Conservation (phyloP, 2,888 invertebrate species). For the Volucella zonaria region DNA sequence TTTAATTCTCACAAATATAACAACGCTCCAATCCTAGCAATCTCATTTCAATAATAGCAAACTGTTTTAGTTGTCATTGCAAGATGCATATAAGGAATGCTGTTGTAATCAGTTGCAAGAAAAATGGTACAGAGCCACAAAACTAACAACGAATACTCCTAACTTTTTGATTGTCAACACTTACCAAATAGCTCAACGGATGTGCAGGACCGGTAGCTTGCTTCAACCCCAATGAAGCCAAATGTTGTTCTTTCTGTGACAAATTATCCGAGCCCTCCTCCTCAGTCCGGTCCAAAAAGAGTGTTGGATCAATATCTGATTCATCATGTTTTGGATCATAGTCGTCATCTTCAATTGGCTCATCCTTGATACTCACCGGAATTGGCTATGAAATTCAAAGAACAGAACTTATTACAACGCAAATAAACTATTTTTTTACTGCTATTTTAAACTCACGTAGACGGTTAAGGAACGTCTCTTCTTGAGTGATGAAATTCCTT, state of each 20-base stretch:
- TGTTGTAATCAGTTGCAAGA: too few species aligned
- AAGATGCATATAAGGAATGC: too few species aligned
- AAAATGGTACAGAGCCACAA: too few species aligned
- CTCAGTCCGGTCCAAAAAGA: constrained; percentile 81
- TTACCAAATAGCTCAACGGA: constrained; percentile 64
- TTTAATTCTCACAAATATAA: too few species aligned
- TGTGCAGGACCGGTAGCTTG: constrained; percentile 58
- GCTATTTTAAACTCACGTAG: constrained; percentile 80
- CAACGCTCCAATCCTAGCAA: too few species aligned
- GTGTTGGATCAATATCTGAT: constrained; percentile 81
- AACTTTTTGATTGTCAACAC: not conserved
- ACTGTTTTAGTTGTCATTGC: too few species aligned
- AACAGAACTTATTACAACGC: constrained; percentile 26
- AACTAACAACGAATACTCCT: too few species aligned
- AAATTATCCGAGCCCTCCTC: constrained; percentile 80
- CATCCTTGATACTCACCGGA: constrained; percentile 81
- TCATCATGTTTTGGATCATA: constrained; percentile 79
- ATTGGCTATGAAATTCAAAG: constrained; percentile 77
- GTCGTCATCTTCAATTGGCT: constrained; percentile 81
- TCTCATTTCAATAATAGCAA: too few species aligned
- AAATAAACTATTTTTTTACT: constrained; percentile 56
- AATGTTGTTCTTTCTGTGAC: constrained; percentile 76
- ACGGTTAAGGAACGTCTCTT: constrained; percentile 82
- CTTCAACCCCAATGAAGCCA: constrained; percentile 77
- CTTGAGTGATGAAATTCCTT: constrained; percentile 81